Percentiles rank a stretch among this genome's conserved stretches.
These are phyloP conservation scores for Clarias magur DNA, from an alignment of 2,113 vertebrate species.

Conservation along the genomic window DNA sequence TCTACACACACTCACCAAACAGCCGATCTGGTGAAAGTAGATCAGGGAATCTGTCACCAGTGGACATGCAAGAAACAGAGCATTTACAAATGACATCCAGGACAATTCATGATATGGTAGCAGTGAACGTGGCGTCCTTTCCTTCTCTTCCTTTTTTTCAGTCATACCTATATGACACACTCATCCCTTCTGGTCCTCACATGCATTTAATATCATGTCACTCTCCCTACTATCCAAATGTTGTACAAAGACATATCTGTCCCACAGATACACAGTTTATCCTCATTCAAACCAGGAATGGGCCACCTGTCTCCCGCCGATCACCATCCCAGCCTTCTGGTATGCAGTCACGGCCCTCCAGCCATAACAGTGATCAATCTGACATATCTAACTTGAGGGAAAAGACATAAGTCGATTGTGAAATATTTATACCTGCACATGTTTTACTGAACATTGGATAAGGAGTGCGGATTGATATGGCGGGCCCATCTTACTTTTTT, in stretches of 20 bases:
- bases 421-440: slow-evolving; percentile 18
- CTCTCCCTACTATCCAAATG: slow-evolving; percentile 30
- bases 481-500: slow-evolving; percentile 22
- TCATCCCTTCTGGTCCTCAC: not conserved
- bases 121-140: slow-evolving; percentile 35
- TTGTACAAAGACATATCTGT: slow-evolving; percentile 29
- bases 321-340: slow-evolving; percentile 1
- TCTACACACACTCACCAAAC: slow-evolving; percentile 55
- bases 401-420: slow-evolving; percentile 56
- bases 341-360: slow-evolving; percentile 54
- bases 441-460: not conserved
- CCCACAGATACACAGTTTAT: slow-evolving; percentile 23
- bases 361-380: slow-evolving; percentile 56
- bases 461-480: not conserved
- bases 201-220: slow-evolving; percentile 30
- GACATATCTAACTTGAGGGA: slow-evolving; percentile 52
- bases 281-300: slow-evolving; percentile 16
- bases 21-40: slow-evolving; percentile 52
- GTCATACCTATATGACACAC: slow-evolving; percentile 11
- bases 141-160: not conserved
- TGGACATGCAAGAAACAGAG: slow-evolving; percentile 28
- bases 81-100: slow-evolving; percentile 29
- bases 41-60: slow-evolving; percentile 45
- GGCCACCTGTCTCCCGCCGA: slow-evolving; percentile 12
- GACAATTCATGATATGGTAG: slow-evolving; percentile 24